Evolutionary conservation across 2,113 vertebrate species (phyloP).

Genomic region (Sialia sialis): DNA sequence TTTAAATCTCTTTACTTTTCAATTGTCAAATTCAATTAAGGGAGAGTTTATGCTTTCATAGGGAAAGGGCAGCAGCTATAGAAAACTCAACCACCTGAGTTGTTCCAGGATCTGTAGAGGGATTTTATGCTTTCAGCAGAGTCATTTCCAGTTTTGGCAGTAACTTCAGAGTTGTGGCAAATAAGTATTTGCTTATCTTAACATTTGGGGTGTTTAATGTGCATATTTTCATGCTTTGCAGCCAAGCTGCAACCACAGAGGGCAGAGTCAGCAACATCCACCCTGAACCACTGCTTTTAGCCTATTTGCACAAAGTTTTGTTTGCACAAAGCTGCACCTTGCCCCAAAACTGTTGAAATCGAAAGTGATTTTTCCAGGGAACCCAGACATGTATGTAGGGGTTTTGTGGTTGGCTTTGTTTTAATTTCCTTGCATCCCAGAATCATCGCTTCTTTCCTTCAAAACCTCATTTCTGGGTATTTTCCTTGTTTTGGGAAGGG

Average conservation of each 20-base stretch:
- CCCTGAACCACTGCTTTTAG: background rate
- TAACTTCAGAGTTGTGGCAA: background rate
- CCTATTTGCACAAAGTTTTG: background rate
- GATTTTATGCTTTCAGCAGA: slow-evolving; percentile 29
- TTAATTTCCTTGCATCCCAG: background rate
- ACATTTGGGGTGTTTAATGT: background rate
- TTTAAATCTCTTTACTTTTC: slow-evolving; percentile 61
- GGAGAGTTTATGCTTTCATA: slow-evolving; percentile 19
- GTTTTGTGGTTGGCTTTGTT: background rate
- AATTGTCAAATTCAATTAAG: slow-evolving; percentile 65
- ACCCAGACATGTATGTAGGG: rapidly evolving
- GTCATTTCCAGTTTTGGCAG: slow-evolving; percentile 33
- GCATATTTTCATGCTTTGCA: background rate
- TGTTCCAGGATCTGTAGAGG: background rate
- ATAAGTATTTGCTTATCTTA: background rate
- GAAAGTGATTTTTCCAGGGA: background rate
- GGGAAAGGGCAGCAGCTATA: background rate
- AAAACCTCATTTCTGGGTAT: background rate
- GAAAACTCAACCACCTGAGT: background rate
- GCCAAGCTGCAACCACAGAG: background rate
- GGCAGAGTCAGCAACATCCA: background rate
- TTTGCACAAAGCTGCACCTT: background rate
- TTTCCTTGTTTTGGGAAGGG: background rate
- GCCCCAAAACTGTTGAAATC: background rate
- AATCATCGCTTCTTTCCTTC: background rate